Evolutionary conservation across 2,113 vertebrate species (phyloP).

Genomic region (Corythaeola cristata): DNA sequence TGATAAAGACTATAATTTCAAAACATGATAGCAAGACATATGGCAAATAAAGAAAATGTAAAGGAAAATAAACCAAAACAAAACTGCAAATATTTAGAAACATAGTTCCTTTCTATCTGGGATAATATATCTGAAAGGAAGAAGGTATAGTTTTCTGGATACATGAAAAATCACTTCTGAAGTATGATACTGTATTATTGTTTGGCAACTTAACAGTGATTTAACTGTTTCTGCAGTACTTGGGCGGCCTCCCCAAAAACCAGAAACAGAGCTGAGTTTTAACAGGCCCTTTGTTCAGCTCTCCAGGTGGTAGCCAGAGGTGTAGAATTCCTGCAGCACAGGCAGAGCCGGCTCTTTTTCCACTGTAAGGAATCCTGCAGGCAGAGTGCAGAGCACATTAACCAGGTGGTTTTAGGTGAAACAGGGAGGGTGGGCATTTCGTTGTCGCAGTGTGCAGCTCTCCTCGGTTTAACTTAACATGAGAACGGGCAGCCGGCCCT

Average conservation of each 20-base stretch:
- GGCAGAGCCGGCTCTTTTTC: not conserved
- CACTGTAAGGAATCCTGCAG: not conserved
- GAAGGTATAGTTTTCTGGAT: not conserved
- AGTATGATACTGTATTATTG: not conserved
- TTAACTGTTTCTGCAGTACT: not conserved
- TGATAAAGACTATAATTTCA: not conserved
- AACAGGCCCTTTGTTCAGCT: not conserved
- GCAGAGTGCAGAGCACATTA: not conserved
- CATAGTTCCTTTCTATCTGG: not conserved
- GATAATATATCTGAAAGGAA: not conserved
- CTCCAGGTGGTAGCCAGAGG: not conserved
- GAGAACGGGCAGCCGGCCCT: not conserved
- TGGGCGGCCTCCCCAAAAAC: not conserved
- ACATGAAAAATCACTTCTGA: not conserved
- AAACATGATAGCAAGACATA: not conserved
- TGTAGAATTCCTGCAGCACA: slow-evolving; percentile 4
- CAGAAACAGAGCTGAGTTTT: not conserved
- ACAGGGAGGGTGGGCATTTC: not conserved
- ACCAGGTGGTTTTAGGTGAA: not conserved
- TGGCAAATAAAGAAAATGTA: not conserved
- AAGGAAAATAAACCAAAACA: not conserved
- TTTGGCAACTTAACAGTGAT: not conserved
- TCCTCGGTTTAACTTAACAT: not conserved
- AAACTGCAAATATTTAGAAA: not conserved
- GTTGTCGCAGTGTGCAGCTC: not conserved